phyloP scores from a whole-genome alignment of 1,140 invertebrate genomes.

The Trachymyrmex cornetzi region DNA sequence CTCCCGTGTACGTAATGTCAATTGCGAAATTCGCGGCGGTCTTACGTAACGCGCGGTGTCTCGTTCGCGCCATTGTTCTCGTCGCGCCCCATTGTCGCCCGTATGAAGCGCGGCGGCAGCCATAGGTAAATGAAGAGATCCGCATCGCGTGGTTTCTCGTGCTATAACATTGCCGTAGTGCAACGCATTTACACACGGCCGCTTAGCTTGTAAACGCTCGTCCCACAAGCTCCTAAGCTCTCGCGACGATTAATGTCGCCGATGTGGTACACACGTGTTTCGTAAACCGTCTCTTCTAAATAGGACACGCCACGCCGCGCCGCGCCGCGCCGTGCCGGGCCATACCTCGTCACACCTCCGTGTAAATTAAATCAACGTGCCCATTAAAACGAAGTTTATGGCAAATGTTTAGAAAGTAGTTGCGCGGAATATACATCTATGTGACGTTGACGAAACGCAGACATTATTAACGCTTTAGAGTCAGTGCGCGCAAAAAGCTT shows the following conservation, averaged over 20 bases:
- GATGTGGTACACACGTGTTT: constrained; percentile 17
- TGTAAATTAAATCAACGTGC: constrained; percentile 55
- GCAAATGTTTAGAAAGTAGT: constrained; percentile 50
- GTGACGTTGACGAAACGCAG: constrained; percentile 37
- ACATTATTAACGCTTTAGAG: constrained; percentile 48
- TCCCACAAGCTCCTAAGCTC: constrained; percentile 54
- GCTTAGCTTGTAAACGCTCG: constrained; percentile 48
- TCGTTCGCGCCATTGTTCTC: constrained; percentile 70
- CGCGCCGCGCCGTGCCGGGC: not conserved
- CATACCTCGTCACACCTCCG: constrained; percentile 42
- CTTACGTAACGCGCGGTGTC: constrained; percentile 68
- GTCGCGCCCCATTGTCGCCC: constrained; percentile 46
- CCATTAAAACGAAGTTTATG: constrained; percentile 52
- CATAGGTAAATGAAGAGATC: constrained; percentile 62
- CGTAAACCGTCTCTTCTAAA: constrained; percentile 48
- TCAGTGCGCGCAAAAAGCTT: not conserved
- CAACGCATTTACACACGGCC: constrained; percentile 19
- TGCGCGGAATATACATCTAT: not conserved
- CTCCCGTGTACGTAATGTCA: not conserved
- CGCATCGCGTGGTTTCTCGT: constrained; percentile 18
- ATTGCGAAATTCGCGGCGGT: constrained; percentile 68
- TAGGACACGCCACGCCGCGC: not conserved
- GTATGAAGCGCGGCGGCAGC: constrained; percentile 19
- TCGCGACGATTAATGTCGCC: constrained; percentile 45
- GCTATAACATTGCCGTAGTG: not conserved